These are phyloP conservation scores for Lophius americanus DNA, from an alignment of 2,797 vertebrate genomes.

Conservation along the genomic window DNA sequence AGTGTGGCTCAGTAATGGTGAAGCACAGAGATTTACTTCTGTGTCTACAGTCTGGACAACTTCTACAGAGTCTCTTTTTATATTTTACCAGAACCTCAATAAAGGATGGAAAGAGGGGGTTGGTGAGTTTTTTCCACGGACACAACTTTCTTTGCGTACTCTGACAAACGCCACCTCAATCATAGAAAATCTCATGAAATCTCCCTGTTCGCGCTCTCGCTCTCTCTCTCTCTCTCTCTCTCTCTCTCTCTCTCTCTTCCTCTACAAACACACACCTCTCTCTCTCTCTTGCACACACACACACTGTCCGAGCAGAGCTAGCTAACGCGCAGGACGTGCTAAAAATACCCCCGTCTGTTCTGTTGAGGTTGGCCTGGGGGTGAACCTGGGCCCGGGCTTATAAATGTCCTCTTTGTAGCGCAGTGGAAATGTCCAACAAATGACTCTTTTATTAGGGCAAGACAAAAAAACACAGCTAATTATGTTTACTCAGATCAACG, in stretches of 20 bases:
- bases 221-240: not conserved
- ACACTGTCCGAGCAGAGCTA: constrained; percentile 41
- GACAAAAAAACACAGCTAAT: constrained; percentile 97
- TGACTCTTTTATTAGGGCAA: constrained; percentile 96
- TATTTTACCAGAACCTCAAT: constrained; percentile 86
- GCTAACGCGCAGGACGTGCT: constrained; percentile 81
- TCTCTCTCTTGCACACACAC: constrained; percentile 34
- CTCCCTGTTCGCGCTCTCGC: constrained; percentile 5
- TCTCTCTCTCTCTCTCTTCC: constrained; percentile 1
- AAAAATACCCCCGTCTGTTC: constrained; percentile 92
- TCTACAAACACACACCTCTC: constrained; percentile 64
- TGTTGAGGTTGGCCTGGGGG: constrained; percentile 94
- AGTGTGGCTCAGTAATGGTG: constrained; percentile 2
- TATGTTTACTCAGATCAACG: constrained; percentile 95
- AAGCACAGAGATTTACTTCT: too few relatives aligned
- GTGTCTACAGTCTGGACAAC: constrained; percentile 13
- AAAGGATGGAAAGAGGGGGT: constrained; percentile 69
- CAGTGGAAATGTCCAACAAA: constrained; percentile 98
- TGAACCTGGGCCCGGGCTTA: constrained; percentile 84
- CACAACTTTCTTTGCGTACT: constrained; percentile 35
- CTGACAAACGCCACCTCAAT: constrained; percentile 29
- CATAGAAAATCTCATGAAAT: constrained; percentile 45
- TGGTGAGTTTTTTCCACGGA: constrained; percentile 82
- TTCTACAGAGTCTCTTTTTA: constrained; percentile 81
- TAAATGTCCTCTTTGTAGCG: constrained; percentile 97